Conservation (phyloP, 2,888 invertebrate species). For the Amblyjoppa fuscipennis region DNA sequence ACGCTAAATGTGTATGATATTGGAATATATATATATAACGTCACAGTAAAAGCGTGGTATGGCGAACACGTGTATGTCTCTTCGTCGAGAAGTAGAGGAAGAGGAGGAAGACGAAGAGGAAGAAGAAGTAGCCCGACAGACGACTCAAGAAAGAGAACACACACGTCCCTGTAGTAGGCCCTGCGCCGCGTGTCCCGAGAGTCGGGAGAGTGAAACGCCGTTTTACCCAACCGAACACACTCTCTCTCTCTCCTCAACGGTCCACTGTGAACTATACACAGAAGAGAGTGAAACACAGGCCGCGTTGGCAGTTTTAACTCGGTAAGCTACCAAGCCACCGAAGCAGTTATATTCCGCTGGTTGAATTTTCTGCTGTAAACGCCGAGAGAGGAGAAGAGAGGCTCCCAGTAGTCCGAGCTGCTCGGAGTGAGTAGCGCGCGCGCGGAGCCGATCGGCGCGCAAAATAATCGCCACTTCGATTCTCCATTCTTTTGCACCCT, state of each 20-base stretch:
- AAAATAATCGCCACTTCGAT: not conserved
- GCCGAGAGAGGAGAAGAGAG: not conserved
- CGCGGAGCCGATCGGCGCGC: not conserved
- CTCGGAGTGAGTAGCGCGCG: constrained; percentile 3
- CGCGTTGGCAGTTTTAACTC: constrained; percentile 59
- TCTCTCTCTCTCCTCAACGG: constrained; percentile 3
- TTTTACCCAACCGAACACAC: constrained; percentile 10
- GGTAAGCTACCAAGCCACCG: constrained; percentile 36
- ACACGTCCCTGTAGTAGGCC: not conserved
- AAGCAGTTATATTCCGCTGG: constrained; percentile 43
- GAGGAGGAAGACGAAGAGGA: constrained; percentile 25
- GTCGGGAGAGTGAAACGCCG: constrained; percentile 25
- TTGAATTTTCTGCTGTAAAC: constrained; percentile 27
- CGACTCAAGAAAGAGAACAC: constrained; percentile 22
- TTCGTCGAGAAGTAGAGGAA: constrained; percentile 38
- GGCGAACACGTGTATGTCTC: constrained; percentile 64
- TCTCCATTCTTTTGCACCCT: not conserved
- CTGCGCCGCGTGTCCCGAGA: constrained; percentile 6
- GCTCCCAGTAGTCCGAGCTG: constrained; percentile 28
- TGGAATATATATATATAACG: not conserved
- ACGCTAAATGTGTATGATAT: constrained; percentile 27
- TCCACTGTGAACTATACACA: constrained; percentile 19
- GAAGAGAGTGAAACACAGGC: constrained; percentile 33
- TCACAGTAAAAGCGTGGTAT: constrained; percentile 32
- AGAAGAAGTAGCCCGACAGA: constrained; percentile 1